Base-by-base conservation (phyloP, 2,113 vertebrate genomes). In the Aldabrachelys gigantea region DNA sequence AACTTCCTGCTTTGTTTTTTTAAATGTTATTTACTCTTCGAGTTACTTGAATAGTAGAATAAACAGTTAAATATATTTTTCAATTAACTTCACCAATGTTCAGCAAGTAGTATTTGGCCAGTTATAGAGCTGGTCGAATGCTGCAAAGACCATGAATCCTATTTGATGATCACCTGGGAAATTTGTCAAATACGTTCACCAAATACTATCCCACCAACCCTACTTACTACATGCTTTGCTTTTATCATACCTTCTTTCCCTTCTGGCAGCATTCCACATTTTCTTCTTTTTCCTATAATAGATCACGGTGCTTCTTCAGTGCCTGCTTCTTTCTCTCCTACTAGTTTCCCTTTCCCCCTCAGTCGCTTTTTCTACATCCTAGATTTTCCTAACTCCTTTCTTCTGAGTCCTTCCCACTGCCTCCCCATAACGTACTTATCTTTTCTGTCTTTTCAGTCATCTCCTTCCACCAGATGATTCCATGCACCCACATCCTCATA, bases 231-330 rank as follows among this genome's bases (percentile, higher is more conserved):
- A 81, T 78, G 92, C 96, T 94, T 92, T n/a, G 96, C 95, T 97
- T 97, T 97, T 97, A 97, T 52, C 97, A 97, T 97, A 97, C 96
- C 95, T 97, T 97, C 96, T 96, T 90, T 96, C 96, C 94, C 76
- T 96, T 87, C 96, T 97, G 95, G 97, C 93, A 97, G 97, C 95
- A 97, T 97, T 96, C 96, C 97, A 96, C 96, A 97, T 97, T 96
- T 93, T 96, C 95, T 96, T 96, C 96, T 96, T 95, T 97, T 97
- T 96, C 96, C 96, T 97, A 96, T 94, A 97, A 96, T 91, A 96
- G 95, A 97, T 97, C 94, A 97, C 92, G 95, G 94, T 95, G 96
- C 95, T 96, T 96, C 91, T 96, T 97, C 96, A 97, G 93, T 95
- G 94, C 96, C 96, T 97, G 94, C 93, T 97, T 97, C 96, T 93